Evolutionary conservation across 2,113 vertebrate species (phyloP).

Genomic region (Romanogobio albipinnatus): DNA sequence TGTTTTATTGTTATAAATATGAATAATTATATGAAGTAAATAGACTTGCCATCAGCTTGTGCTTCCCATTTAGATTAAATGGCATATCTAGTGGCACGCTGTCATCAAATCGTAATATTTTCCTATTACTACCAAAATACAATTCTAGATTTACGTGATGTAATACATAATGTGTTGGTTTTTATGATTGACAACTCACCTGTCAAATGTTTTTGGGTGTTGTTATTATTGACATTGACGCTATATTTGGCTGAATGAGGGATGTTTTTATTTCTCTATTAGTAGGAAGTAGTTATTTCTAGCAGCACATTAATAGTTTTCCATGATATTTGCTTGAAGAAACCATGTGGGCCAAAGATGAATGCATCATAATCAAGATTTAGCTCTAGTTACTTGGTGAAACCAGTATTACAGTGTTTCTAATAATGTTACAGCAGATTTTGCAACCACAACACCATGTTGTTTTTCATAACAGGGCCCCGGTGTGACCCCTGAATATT

Average conservation of each 20-base stretch:
- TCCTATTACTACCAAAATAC: background rate
- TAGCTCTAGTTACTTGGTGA: background rate
- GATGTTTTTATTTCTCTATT: background rate
- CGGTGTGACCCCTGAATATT: background rate
- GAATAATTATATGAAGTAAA: too few relatives aligned
- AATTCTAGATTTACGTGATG: background rate
- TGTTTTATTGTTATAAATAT: background rate
- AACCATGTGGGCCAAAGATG: background rate
- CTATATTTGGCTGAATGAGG: background rate
- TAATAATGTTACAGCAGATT: background rate
- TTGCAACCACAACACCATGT: background rate
- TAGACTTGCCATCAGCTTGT: background rate
- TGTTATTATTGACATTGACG: background rate
- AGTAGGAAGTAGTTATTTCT: background rate
- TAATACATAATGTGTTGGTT: background rate
- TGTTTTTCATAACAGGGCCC: conserved; percentile 6
- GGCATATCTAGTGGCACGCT: background rate
- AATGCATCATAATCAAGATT: background rate
- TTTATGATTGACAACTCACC: background rate
- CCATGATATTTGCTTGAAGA: background rate
- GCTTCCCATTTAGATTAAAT: background rate
- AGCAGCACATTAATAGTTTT: background rate
- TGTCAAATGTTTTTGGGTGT: background rate
- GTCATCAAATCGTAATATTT: background rate
- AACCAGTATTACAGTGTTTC: background rate